These are phyloP conservation scores for Lontra canadensis DNA, from an alignment of 2,113 vertebrate species.

Conservation along the genomic window DNA sequence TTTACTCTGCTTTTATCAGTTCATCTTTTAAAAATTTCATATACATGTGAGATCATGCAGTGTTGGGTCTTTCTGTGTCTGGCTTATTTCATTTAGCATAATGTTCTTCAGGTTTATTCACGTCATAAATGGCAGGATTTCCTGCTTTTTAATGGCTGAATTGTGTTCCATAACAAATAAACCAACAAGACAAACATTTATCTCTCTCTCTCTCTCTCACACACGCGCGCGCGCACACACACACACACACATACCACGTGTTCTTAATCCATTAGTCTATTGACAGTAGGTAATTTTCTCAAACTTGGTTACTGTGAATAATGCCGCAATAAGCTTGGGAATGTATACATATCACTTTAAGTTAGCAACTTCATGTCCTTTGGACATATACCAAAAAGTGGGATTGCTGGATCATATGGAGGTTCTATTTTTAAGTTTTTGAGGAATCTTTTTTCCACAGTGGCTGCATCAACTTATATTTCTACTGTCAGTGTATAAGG, in stretches of 20 bases:
- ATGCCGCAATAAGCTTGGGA: background rate
- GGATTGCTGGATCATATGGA: background rate
- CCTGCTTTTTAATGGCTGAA: background rate
- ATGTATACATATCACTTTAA: background rate
- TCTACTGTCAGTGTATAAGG: background rate
- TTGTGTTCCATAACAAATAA: background rate
- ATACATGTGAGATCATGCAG: background rate
- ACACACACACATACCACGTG: background rate
- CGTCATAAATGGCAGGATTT: background rate
- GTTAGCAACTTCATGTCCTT: background rate
- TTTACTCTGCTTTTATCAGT: background rate
- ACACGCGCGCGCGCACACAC: background rate
- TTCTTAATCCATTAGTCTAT: background rate
- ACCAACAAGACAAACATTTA: background rate
- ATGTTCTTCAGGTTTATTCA: background rate
- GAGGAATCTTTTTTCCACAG: background rate
- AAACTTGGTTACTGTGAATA: background rate
- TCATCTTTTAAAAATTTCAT: background rate
- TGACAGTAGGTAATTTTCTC: background rate
- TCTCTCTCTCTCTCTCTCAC: background rate
- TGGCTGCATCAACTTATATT: background rate
- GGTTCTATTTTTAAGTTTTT: background rate
- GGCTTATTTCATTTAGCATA: background rate
- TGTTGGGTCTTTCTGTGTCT: background rate
- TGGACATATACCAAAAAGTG: background rate